Evolutionary conservation across 2,888 invertebrate species (phyloP), one percentile per base, ranked within the genome.

Genomic region (Tenthredo scrophulariae): DNA sequence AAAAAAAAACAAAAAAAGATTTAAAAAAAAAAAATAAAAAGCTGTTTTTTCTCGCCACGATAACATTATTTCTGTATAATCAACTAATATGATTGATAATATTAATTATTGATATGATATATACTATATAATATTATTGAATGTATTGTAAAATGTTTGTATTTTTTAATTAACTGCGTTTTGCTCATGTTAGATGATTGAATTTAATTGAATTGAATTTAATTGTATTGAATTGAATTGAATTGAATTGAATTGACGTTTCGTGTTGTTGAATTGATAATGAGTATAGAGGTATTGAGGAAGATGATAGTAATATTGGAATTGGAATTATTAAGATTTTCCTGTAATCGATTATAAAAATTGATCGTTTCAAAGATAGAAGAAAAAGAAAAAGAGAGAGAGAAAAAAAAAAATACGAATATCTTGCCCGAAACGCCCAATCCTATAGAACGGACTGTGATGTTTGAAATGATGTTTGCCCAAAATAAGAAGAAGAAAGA

Each of bases 101-200:
- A 67, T 67, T 43, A 37, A 65, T 65, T 80, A 80, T 33, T 62
- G 33, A 80, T 80, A 80, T 29, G 40, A 80, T 65, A 80, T 62
- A 80, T 18, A 58, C 33, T 54, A 58, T 54, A 58, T 79, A 79
- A 58, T 75, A 46, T 37, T 80, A 80, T 62, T 80, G 62, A 80
- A 80, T 80, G 80, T 80, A 80, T 80, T 50, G 70, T 82, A 37
- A 29, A 72, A 85, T 89, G 89, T 91, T 90, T 90, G 89, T 91
- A 91, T 90, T 90, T 90, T 91, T 90, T 89, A 89, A 91, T 91
- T 88, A 87, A 90, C 89, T 89, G 90, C 88, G 88, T 90, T 91
- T 91, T 90, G 90, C 90, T 90, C 90, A 90, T 89, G 89, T 90
- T 90, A 88, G 70, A 79, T 80, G 80, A 80, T 77, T 80, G 80